A percentile compares a stretch with the other conserved stretches of the same genome.
Conservation (phyloP, 2,888 invertebrate species). For the Aplocera efformata region DNA sequence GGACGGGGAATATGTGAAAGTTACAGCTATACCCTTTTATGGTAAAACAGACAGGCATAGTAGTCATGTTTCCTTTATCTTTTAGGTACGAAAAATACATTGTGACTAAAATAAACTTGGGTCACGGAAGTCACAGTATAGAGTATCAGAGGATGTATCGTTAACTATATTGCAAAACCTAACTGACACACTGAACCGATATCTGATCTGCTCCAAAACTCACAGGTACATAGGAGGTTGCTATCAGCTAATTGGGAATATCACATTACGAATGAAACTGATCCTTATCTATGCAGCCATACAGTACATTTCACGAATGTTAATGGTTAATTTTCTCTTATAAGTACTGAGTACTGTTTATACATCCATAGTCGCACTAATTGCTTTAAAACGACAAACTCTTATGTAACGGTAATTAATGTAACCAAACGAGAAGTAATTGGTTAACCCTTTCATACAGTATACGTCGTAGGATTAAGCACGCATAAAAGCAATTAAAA, state of each 20-base stretch:
- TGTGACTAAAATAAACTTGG: too few species aligned
- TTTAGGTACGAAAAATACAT: too few species aligned
- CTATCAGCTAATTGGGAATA: conserved; percentile 16
- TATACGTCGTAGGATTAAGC: not conserved
- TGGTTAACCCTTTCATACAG: conserved; percentile 31
- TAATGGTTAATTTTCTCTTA: not conserved
- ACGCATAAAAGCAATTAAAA: too few species aligned
- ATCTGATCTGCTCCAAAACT: conserved; percentile 6
- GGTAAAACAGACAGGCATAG: too few species aligned
- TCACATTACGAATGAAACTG: conserved; percentile 9
- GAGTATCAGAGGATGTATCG: not conserved
- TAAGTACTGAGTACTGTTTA: not conserved
- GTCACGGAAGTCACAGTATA: not conserved
- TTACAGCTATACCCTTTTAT: too few species aligned
- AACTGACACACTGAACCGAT: conserved; percentile 6
- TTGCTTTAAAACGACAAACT: conserved; percentile 41
- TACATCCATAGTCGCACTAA: conserved; percentile 26
- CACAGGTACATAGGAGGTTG: conserved; percentile 8
- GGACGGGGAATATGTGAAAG: too few species aligned
- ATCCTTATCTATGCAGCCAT: conserved; percentile 1
- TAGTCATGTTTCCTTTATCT: too few species aligned
- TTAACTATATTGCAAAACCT: not conserved
- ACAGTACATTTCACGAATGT: conserved; percentile 2
- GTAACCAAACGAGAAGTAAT: conserved; percentile 44
- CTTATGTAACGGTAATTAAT: conserved; percentile 47